Conservation (phyloP, 1,140 invertebrate genomes). For the Drosophila carrolli region DNA sequence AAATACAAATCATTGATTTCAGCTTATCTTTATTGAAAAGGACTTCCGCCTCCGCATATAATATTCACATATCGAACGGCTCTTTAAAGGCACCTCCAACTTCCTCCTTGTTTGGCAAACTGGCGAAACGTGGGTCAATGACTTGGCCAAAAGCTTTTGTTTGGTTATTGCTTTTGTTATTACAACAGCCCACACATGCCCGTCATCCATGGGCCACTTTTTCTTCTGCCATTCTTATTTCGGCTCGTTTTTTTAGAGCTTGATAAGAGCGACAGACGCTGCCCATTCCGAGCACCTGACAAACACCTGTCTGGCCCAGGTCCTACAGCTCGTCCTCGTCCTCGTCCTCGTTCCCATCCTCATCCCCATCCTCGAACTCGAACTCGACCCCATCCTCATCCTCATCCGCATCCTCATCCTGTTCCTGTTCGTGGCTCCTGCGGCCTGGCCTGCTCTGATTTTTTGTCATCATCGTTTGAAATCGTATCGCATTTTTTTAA, state of each 20-base stretch:
- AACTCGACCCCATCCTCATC: slow-evolving; percentile 6
- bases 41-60: slow-evolving; percentile 14
- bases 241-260: slow-evolving; percentile 4
- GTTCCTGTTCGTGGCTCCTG: slow-evolving; percentile 16
- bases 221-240: slow-evolving; percentile 44
- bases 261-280: slow-evolving; percentile 63
- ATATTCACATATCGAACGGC: slow-evolving; percentile 19
- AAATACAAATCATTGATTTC: too few species aligned
- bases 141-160: slow-evolving; percentile 60
- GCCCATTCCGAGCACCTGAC: slow-evolving; percentile 49
- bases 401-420: not conserved
- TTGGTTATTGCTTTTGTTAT: slow-evolving; percentile 66
- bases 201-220: slow-evolving; percentile 51
- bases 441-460: slow-evolving; percentile 57
- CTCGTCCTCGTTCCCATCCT: not conserved
- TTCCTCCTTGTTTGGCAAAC: not conserved
- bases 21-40: slow-evolving; percentile 11
- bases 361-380: slow-evolving; percentile 2
- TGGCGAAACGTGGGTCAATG: slow-evolving; percentile 56
- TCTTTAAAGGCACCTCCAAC: slow-evolving; percentile 28
- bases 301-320: slow-evolving; percentile 76
- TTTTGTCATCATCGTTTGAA: slow-evolving; percentile 77
- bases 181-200: slow-evolving; percentile 30
- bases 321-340: slow-evolving; percentile 6
- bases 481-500: slow-evolving; percentile 81